Evolutionary conservation across 2,888 invertebrate species (phyloP).

Genomic region (Tipula unca): DNA sequence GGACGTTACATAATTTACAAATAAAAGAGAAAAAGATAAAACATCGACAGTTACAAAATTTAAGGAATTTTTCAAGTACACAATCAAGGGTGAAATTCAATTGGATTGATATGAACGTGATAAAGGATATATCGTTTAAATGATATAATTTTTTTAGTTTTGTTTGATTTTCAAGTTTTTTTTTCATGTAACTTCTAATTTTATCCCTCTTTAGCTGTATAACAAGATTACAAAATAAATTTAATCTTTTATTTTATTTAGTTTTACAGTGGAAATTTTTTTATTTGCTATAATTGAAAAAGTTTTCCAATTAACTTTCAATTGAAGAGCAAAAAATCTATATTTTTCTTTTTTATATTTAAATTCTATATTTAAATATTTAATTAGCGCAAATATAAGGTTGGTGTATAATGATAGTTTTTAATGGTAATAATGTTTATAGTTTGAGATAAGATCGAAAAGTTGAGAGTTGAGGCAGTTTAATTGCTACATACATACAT

Average conservation of each 20-base stretch:
- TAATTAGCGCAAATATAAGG: not conserved
- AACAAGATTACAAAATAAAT: not conserved
- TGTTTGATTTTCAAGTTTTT: not conserved
- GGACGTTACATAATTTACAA: not conserved
- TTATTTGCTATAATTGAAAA: not conserved
- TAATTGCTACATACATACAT: too few species aligned
- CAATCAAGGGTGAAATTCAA: not conserved
- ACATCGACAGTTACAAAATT: not conserved
- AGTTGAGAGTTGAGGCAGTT: not conserved
- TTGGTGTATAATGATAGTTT: not conserved
- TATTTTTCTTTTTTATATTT: not conserved
- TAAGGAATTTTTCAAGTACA: not conserved
- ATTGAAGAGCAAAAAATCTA: not conserved
- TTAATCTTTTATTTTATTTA: slow-evolving; percentile 8
- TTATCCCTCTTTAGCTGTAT: not conserved
- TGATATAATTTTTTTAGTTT: not conserved
- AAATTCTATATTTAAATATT: not conserved
- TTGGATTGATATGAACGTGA: not conserved
- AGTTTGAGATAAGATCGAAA: not conserved
- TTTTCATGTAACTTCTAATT: not conserved
- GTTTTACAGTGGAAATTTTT: not conserved
- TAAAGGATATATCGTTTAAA: not conserved
- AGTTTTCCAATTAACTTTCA: not conserved
- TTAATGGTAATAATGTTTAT: not conserved
- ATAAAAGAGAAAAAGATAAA: too few species aligned